phyloP scores from a whole-genome alignment of 2,888 invertebrate species.

The Griposia aprilina region DNA sequence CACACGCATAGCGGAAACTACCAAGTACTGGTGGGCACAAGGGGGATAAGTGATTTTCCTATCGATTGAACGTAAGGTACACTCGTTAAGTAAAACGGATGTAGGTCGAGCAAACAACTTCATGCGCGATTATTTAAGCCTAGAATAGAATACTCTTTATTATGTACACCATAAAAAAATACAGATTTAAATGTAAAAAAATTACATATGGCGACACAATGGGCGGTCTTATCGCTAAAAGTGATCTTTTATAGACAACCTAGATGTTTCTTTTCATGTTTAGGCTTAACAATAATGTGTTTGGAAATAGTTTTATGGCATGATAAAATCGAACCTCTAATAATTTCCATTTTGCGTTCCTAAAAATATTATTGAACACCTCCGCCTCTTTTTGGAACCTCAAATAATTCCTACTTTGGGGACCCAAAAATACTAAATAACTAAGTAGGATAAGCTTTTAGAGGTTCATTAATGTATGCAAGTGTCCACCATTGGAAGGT shows the following conservation, averaged over 20 bases:
- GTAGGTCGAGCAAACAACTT: constrained; percentile 73
- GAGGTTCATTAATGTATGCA: not conserved
- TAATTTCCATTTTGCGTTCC: not conserved
- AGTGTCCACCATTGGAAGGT: not conserved
- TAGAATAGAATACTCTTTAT: constrained; percentile 33
- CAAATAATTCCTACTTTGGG: not conserved
- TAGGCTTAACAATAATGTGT: constrained; percentile 52
- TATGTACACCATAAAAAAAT: no score
- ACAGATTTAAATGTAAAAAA: no score
- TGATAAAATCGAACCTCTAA: not conserved
- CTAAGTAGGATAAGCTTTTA: not conserved
- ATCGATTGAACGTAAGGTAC: constrained; percentile 76
- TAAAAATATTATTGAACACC: not conserved
- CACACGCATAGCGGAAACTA: constrained; percentile 68
- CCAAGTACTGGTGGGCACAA: constrained; percentile 52
- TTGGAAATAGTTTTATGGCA: constrained; percentile 39
- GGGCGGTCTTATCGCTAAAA: no score
- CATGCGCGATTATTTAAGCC: constrained; percentile 71
- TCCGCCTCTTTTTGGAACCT: not conserved
- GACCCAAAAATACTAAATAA: not conserved
- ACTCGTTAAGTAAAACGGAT: constrained; percentile 78
- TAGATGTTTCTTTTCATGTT: constrained; percentile 60
- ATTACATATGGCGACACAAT: no score
- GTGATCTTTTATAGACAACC: no score
- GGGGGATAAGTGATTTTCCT: constrained; percentile 77